Evolutionary conservation across 2,888 invertebrate species (phyloP).

Genomic region (Fragum whitleyi): DNA sequence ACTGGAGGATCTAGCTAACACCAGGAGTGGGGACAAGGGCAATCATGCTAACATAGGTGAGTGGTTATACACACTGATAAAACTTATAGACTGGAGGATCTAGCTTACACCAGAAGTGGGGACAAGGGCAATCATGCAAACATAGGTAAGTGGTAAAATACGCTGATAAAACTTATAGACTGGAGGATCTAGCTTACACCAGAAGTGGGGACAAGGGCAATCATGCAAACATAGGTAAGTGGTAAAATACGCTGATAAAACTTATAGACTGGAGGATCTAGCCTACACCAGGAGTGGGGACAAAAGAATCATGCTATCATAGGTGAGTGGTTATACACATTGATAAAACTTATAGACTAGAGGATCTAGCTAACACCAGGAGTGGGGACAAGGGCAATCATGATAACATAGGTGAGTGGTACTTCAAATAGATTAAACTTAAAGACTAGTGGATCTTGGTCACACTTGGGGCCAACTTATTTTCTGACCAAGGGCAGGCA

Average conservation of each 20-base stretch:
- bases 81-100: slow-evolving; percentile 83
- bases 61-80: slow-evolving; percentile 74
- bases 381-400: slow-evolving; percentile 87
- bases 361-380: slow-evolving; percentile 86
- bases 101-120: slow-evolving; percentile 86
- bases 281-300: slow-evolving; percentile 87
- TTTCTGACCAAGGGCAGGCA: no score
- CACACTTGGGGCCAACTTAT: slow-evolving; percentile 82
- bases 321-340: slow-evolving; percentile 84
- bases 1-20: slow-evolving; percentile 85
- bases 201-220: slow-evolving; percentile 87
- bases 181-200: slow-evolving; percentile 86
- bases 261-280: slow-evolving; percentile 84
- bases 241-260: slow-evolving; percentile 69
- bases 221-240: slow-evolving; percentile 85
- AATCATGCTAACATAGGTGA: slow-evolving; percentile 86
- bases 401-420: slow-evolving; percentile 86
- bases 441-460: slow-evolving; percentile 85
- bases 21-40: slow-evolving; percentile 87
- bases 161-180: slow-evolving; percentile 76
- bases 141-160: slow-evolving; percentile 85
- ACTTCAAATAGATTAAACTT: slow-evolving; percentile 74
- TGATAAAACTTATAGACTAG: slow-evolving; percentile 79
- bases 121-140: slow-evolving; percentile 86
- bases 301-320: slow-evolving; percentile 86